Percentiles rank a stretch among this genome's conserved stretches.
Evolutionary conservation across 2,888 invertebrate genomes (phyloP).

Genomic region (Megastigmus dorsalis): DNA sequence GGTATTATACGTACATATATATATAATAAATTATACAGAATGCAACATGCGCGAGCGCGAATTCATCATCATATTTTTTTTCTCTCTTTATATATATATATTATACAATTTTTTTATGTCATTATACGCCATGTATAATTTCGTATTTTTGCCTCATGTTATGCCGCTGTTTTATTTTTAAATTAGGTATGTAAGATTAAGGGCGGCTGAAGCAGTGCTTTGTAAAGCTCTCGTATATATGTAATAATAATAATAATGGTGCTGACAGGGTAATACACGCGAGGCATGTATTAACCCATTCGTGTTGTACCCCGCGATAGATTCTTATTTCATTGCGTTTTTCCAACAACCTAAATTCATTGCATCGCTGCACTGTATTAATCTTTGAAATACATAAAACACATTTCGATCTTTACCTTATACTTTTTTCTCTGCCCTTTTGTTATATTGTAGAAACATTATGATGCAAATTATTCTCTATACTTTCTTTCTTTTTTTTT

Average conservation of each 20-base stretch:
- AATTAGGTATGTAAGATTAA: not conserved
- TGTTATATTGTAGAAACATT: too few species aligned
- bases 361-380: too few species aligned
- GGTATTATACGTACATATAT: too few species aligned
- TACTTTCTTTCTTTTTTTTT: not conserved
- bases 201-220: constrained; percentile 34
- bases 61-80: constrained; percentile 11
- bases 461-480: too few species aligned
- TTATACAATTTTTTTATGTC: constrained; percentile 4
- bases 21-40: too few species aligned
- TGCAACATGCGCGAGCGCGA: not conserved
- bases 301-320: not conserved
- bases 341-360: too few species aligned
- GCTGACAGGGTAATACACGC: constrained; percentile 7
- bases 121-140: not conserved
- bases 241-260: not conserved
- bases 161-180: constrained; percentile 3
- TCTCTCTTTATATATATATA: not conserved
- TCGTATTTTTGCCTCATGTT: constrained; percentile 26
- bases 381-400: too few species aligned
- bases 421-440: too few species aligned
- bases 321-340: too few species aligned
- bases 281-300: constrained; percentile 12
- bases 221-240: constrained; percentile 22
- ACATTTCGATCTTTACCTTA: too few species aligned